phyloP scores from a whole-genome alignment of 2,113 vertebrate species.

The Ailurus styani region DNA sequence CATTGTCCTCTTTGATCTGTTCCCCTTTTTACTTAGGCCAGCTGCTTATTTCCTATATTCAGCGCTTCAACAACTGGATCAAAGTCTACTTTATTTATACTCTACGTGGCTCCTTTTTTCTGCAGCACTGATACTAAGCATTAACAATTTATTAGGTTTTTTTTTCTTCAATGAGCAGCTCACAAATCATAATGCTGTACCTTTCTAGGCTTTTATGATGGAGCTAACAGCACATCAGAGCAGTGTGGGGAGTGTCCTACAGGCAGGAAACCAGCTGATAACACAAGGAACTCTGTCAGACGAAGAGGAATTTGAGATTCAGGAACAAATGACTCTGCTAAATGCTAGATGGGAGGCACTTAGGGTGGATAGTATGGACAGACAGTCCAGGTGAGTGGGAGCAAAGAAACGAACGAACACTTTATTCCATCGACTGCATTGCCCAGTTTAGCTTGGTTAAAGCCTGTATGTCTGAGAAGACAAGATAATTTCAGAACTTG shows the following conservation, averaged over 20 bases:
- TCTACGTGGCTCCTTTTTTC: background rate
- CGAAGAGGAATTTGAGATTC: constrained; percentile 96
- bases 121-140: background rate
- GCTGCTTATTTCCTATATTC: background rate
- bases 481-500: background rate
- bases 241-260: constrained; percentile 95
- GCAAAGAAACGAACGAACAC: fast-evolving
- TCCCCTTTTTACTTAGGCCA: background rate
- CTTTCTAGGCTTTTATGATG: constrained; percentile 94
- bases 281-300: constrained; percentile 91
- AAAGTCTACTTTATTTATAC: background rate
- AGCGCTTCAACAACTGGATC: background rate
- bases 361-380: constrained; percentile 95
- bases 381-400: constrained; percentile 91
- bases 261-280: constrained; percentile 95
- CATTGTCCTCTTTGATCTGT: background rate
- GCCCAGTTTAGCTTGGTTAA: too few species aligned
- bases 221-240: constrained; percentile 97
- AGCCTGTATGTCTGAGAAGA: background rate
- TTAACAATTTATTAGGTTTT: background rate
- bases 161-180: background rate
- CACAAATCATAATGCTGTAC: background rate
- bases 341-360: constrained; percentile 96
- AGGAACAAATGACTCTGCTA: constrained; percentile 95
- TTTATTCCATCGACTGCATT: fast-evolving